Evolutionary conservation across 2,888 invertebrate genomes (phyloP).

Genomic region (Hemistola chrysoprasaria): DNA sequence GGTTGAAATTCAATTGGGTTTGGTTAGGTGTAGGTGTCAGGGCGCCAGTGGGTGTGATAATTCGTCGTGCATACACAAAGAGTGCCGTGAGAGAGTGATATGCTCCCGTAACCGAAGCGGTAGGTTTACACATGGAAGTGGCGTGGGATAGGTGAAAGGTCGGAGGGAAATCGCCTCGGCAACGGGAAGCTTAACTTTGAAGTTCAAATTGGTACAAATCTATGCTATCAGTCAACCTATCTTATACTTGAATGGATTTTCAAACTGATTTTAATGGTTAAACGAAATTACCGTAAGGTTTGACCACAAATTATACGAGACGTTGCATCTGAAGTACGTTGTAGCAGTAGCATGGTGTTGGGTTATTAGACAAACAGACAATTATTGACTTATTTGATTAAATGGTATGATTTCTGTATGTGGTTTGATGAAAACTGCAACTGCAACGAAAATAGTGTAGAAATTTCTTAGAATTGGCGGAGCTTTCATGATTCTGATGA

Average conservation of each 20-base stretch:
- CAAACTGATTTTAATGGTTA: too few relatives aligned
- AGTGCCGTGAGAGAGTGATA: constrained; percentile 74
- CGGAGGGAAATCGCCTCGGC: constrained; percentile 39
- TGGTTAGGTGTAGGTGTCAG: constrained; percentile 54
- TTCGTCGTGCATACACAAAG: constrained; percentile 72
- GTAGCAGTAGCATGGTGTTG: too few relatives aligned
- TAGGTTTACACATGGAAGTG: constrained; percentile 65
- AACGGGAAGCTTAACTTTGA: constrained; percentile 39
- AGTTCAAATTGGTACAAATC: constrained; percentile 18
- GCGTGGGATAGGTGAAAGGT: constrained; percentile 79
- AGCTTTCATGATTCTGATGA: constrained; percentile 16
- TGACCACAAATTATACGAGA: too few relatives aligned
- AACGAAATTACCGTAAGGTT: too few relatives aligned
- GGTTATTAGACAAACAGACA: too few relatives aligned
- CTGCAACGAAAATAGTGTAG: constrained; percentile 3
- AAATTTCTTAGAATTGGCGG: constrained; percentile 15
- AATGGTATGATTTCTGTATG: too few relatives aligned
- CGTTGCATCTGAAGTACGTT: too few relatives aligned
- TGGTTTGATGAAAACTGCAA: too few relatives aligned
- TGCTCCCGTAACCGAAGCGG: constrained; percentile 64
- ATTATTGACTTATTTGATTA: too few relatives aligned
- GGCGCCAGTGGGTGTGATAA: constrained; percentile 77
- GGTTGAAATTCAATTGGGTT: constrained; percentile 52
- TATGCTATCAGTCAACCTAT: neutral
- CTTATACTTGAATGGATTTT: too few relatives aligned